Evolutionary conservation across 2,113 vertebrate genomes (phyloP), one percentile per base, ranked within the genome.

Genomic region (Psephotus haematonotus): DNA sequence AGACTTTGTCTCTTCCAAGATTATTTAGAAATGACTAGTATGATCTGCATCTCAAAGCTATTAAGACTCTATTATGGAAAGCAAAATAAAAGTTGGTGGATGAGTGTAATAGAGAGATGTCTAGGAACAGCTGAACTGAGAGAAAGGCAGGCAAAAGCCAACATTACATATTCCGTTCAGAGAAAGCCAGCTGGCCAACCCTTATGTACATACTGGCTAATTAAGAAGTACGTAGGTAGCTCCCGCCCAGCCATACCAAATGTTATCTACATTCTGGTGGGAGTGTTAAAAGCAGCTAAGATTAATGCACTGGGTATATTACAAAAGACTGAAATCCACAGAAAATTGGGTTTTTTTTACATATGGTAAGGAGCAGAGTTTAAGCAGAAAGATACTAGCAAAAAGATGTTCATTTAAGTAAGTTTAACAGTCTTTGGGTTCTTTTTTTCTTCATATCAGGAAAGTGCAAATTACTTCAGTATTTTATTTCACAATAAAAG

Each of bases 81-180:
- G 14, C 9, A 33, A 24, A 43, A 76, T 65, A 41, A 69, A 82
- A 62, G 43, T 18, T 37, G n/a, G 71, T 47, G 24, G 33, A 65
- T 57, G 11, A 77, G 16, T 62, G 4, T 35, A 18, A 76, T 35
- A 95, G 17, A 46, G n/a, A 79, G 23, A 83, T 2, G 1, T 39
- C 55, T 75, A 79, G 72, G 67, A 95, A 85, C 71, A 93, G 79
- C 64, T 78, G 90, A 96, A 74, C 49, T 39, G 75, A 79, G 28
- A 62, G 62, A 71, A 88, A 88, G 71, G 86, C 71, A 96, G 95
- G 71, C 89, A 95, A 93, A 95, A 93, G 76, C 59, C 86, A 93
- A 39, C 62, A 72, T 76, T 49, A 76, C 24, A 50, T 80, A 70
- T 55, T 88, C 83, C 88, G 82, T 68, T 80, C 68, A 50, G 80